Conservation (phyloP, 2,797 vertebrate species). For the Lophius americanus region DNA sequence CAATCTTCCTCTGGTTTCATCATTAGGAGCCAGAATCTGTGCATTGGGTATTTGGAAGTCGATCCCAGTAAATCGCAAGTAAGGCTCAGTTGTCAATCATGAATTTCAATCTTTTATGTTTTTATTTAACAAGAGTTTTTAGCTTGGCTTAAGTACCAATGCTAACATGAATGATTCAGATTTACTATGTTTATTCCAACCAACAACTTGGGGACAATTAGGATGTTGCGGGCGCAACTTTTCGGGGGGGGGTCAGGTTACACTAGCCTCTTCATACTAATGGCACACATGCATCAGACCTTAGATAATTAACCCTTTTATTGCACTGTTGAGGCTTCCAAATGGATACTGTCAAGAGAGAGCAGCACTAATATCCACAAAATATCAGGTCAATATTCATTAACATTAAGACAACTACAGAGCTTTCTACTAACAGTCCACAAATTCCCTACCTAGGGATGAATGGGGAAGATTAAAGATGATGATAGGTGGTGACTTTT, state of each 20-base stretch:
- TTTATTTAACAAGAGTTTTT: too few species aligned
- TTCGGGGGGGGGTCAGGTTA: not conserved
- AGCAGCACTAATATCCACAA: conserved; percentile 38
- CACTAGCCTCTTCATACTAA: conserved; percentile 12
- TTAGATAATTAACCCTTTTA: conserved; percentile 59
- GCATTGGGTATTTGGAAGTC: too few species aligned
- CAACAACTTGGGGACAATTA: too few species aligned
- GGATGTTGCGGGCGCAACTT: too few species aligned
- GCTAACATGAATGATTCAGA: too few species aligned
- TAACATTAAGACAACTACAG: conserved; percentile 25
- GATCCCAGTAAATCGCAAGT: too few species aligned
- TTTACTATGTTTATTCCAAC: too few species aligned
- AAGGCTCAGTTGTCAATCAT: too few species aligned
- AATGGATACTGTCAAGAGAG: conserved; percentile 23
- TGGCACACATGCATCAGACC: conserved; percentile 25
- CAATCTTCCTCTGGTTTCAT: too few species aligned
- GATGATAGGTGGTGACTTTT: not conserved
- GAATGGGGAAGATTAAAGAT: conserved; percentile 2
- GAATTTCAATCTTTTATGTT: too few species aligned
- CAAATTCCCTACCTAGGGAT: not conserved
- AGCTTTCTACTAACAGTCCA: conserved; percentile 8
- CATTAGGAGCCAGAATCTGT: too few species aligned
- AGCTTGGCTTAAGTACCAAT: too few species aligned
- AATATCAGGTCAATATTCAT: conserved; percentile 25
- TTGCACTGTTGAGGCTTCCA: conserved; percentile 5